Evolutionary conservation across 2,888 invertebrate species (phyloP).

Genomic region (Lycia hirtaria): DNA sequence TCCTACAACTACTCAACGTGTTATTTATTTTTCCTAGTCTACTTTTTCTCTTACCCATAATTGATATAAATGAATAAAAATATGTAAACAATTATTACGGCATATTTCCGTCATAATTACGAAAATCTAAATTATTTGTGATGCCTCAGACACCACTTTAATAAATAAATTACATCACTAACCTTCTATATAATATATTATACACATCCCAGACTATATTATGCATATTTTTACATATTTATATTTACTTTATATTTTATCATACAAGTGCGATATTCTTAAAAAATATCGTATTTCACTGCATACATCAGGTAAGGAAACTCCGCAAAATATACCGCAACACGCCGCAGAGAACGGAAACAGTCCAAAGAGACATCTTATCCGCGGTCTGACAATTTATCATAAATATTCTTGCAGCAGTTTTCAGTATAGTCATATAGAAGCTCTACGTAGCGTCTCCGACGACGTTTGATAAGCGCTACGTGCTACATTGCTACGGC

Average conservation of each 20-base stretch:
- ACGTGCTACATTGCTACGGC: conserved; percentile 36
- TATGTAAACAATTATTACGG: no score
- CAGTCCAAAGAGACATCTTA: neutral
- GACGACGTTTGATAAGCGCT: conserved; percentile 35
- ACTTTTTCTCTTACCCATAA: no score
- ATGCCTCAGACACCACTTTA: no score
- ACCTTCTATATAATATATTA: no score
- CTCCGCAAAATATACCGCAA: conserved; percentile 12
- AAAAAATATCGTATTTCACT: neutral
- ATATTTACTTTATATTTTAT: no score
- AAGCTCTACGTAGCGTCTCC: conserved; percentile 24
- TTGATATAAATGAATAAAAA: no score
- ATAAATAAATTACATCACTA: no score
- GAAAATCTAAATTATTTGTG: no score
- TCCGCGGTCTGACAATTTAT: conserved; percentile 11
- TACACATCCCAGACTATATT: no score
- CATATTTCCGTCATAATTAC: no score
- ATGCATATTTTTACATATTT: no score
- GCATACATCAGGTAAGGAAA: neutral
- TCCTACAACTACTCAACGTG: conserved; percentile 31
- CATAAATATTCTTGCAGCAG: conserved; percentile 23
- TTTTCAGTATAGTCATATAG: conserved; percentile 18
- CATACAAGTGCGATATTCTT: no score
- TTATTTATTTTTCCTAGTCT: conserved; percentile 19
- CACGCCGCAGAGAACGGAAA: neutral